phyloP scores from a whole-genome alignment of 64 coral and sea anemone genomes.

The Stylophora pistillata region DNA sequence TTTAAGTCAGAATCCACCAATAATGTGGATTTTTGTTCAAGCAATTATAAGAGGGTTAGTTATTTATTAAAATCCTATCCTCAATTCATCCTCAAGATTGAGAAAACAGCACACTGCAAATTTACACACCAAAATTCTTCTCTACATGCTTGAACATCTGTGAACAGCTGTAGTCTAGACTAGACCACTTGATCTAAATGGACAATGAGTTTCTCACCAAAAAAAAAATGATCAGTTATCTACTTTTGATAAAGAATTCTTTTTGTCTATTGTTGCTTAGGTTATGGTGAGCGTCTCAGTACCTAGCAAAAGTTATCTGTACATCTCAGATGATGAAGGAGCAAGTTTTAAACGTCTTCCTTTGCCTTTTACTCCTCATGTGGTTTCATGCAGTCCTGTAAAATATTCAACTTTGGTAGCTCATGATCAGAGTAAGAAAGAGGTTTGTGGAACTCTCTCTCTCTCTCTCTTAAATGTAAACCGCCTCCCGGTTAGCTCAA shows the following conservation, averaged over 20 bases:
- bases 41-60: slow-evolving; percentile 43
- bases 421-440: not conserved
- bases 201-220: too few relatives aligned
- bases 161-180: too few relatives aligned
- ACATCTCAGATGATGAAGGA: slow-evolving; percentile 34
- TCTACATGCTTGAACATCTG: too few relatives aligned
- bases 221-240: not conserved
- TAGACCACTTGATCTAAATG: too few relatives aligned
- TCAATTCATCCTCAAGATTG: too few relatives aligned
- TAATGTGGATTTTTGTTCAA: slow-evolving; percentile 43
- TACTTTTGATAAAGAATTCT: not conserved
- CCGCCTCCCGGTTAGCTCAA: too few relatives aligned
- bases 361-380: slow-evolving; percentile 6
- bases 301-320: not conserved
- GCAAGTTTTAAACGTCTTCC: not conserved
- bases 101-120: too few relatives aligned
- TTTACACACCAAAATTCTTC: too few relatives aligned
- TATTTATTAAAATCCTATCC: not conserved
- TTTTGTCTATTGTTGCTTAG: slow-evolving; percentile 7
- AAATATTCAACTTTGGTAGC: not conserved
- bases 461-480: not conserved
- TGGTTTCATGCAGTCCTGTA: slow-evolving; percentile 24
- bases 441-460: slow-evolving; percentile 2
- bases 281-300: slow-evolving; percentile 30
- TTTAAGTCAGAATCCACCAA: slow-evolving; percentile 31